Conservation (phyloP, 2,888 invertebrate species). For the Hyles lineata region DNA sequence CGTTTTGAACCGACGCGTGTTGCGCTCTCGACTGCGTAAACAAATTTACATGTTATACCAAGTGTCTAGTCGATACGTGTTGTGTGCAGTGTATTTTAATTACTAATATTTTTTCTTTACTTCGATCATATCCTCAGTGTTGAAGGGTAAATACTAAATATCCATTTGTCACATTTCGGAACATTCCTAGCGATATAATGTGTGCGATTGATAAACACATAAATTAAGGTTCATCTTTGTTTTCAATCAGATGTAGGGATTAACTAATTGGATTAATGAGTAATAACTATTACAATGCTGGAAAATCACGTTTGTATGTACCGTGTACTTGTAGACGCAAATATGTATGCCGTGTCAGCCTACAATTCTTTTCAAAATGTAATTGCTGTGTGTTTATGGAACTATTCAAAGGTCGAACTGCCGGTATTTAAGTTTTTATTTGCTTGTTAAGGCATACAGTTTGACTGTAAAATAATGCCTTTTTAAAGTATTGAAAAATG, state of each 20-base stretch:
- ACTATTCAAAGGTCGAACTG: neutral
- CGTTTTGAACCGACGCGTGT: slow-evolving; percentile 50
- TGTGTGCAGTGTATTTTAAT: slow-evolving; percentile 26
- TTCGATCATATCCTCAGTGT: neutral
- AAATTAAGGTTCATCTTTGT: neutral
- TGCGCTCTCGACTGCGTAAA: slow-evolving; percentile 41
- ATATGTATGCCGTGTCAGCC: neutral
- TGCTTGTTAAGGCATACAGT: neutral
- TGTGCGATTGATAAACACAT: neutral
- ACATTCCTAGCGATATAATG: neutral
- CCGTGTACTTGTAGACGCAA: neutral
- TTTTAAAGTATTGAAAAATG: neutral
- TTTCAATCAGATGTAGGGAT: neutral
- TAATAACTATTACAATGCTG: slow-evolving; percentile 1
- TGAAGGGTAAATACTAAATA: slow-evolving; percentile 10
- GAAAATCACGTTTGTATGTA: neutral
- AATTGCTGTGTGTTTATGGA: slow-evolving; percentile 1
- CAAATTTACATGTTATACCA: slow-evolving; percentile 18
- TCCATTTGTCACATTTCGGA: neutral
- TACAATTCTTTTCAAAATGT: slow-evolving; percentile 2
- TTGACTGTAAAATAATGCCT: too few relatives aligned
- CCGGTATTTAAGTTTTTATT: slow-evolving; percentile 6
- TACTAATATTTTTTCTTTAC: neutral
- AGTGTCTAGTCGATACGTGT: slow-evolving; percentile 26
- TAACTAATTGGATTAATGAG: slow-evolving; percentile 1